Base-by-base conservation (phyloP, 1,140 invertebrate genomes). In the Monochamus saltuarius region DNA sequence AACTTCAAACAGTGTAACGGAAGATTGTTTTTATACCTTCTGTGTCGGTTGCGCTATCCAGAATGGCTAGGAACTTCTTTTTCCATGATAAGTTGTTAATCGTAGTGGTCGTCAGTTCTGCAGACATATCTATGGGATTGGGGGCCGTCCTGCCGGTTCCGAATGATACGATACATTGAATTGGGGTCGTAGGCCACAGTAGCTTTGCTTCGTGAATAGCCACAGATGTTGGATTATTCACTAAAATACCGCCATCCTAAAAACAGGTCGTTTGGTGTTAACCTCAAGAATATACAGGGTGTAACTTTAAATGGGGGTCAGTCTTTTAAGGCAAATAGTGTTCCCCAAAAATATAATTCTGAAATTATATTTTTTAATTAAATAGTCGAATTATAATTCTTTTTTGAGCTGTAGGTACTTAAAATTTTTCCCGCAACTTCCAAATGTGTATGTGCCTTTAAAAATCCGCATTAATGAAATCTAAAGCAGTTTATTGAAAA, bases 141-240 rank as follows among this genome's bases (percentile, higher is more conserved):
- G 74, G 78, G 76, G 72, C 75, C 64, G 81, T 81, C 53, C 83
- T 79, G 1, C 94, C 95, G 57, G 92, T 96, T 7, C 95, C 95
- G 61, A 95, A 84, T 0, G 93, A 96, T 29, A 98, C 81, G 1
- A 98, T 86, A 76, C 93, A 94, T 60, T 94, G 90, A 39, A 96
- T 81, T 0, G 82, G 78, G 66, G 84, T 85, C 54, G 88, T 81
- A 1, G 93, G 93, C 90, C 93, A 98, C 7, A 98, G 75, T 35
- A 89, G 82, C 69, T 86, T 87, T 0, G 91, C 88, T 79, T 98
- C 95, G 68, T 96, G 92, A 34, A 98, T 82, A 0, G 91, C 95
- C 1, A 97, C 85, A 1, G 91, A 90, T 10, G 92, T 89, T 1
- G 94, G 94, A 79, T 97, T 97, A 79, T 98, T 97, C 0, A 90